Evolutionary conservation across 2,113 vertebrate species (phyloP).

Genomic region (Etheostoma cragini): DNA sequence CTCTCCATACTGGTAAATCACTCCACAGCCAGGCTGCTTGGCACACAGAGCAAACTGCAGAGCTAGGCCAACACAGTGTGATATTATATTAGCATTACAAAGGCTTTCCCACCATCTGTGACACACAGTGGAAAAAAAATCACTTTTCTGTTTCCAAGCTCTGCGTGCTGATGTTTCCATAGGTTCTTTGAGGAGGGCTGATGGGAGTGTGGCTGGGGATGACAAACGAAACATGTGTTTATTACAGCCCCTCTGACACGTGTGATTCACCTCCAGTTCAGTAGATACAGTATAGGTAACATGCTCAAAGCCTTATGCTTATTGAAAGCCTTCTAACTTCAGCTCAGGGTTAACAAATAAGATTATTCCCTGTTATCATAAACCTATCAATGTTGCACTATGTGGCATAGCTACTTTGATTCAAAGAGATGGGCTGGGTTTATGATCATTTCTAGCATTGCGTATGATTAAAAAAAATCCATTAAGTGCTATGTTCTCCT

Average conservation of each 20-base stretch:
- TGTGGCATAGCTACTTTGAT: slow-evolving; percentile 32
- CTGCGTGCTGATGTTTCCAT: slow-evolving; percentile 79
- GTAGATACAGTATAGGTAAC: slow-evolving; percentile 2
- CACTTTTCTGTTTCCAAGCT: slow-evolving; percentile 76
- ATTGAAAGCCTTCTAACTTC: slow-evolving; percentile 45
- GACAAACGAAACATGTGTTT: slow-evolving; percentile 64
- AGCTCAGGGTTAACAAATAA: slow-evolving; percentile 39
- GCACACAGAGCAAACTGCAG: slow-evolving; percentile 76
- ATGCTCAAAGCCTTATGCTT: slow-evolving; percentile 20
- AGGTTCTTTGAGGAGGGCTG: slow-evolving; percentile 72
- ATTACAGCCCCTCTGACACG: slow-evolving; percentile 50
- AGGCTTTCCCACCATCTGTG: slow-evolving; percentile 86
- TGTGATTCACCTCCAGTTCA: slow-evolving; percentile 50
- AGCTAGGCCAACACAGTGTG: slow-evolving; percentile 83
- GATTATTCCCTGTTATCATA: slow-evolving; percentile 16
- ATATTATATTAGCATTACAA: slow-evolving; percentile 89
- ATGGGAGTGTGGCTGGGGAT: slow-evolving; percentile 58
- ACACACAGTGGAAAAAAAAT: slow-evolving; percentile 75
- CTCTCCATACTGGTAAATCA: slow-evolving; percentile 82
- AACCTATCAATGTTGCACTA: slow-evolving; percentile 26
- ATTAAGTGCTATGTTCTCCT: slow-evolving; percentile 62
- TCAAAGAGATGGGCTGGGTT: slow-evolving; percentile 38
- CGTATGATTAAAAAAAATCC: slow-evolving; percentile 48
- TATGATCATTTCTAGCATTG: slow-evolving; percentile 53
- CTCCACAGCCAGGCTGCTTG: slow-evolving; percentile 78